Base-by-base conservation (phyloP, 1,140 invertebrate species). In the Drosophila kanapiae region DNA sequence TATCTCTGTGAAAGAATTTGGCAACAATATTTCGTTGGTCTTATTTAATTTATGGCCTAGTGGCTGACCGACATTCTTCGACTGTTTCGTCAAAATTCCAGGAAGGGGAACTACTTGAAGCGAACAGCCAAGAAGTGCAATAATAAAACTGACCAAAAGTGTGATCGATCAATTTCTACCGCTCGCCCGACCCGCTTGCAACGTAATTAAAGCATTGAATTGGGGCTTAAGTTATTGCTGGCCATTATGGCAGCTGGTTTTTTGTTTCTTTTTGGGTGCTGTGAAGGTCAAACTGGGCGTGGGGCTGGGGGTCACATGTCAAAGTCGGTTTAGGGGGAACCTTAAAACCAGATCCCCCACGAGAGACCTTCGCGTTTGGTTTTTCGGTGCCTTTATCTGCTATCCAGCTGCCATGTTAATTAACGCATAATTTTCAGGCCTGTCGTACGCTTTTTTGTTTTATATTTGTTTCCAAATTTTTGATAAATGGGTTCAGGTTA, bases 391-490 rank as follows among this genome's bases (percentile, higher is more conserved):
- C 54, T 59, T 75, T 70, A 64, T 59, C 42, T 47, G 35, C 38
- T 35, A 61, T 78, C 54, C 53, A 76, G 81, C 77, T 84, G 78
- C 70, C 82, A 86, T 58, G 83, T 69, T 82, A 87, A 86, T 83
- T 82, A 77, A 77, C 83, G 79, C 83, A 86, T 87, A 77, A 76
- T 82, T 86, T 86, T 83, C 48, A 48, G 65, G 75, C 79, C 63
- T 87, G 79, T 86, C 79, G 56, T 54, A 63, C 42, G 70, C 37
- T 51, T 57, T 67, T 49, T 78, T 49, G 18, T 57, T 49, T 54
- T 29, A 37, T 62, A 61, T 61, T 3, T 14, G 38, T 27, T 68
- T 60, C 48, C 60, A 40, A 62, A 33, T 42, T 75, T 79, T 87
- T 86, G 83, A 86, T 79, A 79, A 87, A 87, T 86, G 75, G 42